Base-by-base conservation (phyloP, 2,888 invertebrate species). In the Cotesia congregata region DNA sequence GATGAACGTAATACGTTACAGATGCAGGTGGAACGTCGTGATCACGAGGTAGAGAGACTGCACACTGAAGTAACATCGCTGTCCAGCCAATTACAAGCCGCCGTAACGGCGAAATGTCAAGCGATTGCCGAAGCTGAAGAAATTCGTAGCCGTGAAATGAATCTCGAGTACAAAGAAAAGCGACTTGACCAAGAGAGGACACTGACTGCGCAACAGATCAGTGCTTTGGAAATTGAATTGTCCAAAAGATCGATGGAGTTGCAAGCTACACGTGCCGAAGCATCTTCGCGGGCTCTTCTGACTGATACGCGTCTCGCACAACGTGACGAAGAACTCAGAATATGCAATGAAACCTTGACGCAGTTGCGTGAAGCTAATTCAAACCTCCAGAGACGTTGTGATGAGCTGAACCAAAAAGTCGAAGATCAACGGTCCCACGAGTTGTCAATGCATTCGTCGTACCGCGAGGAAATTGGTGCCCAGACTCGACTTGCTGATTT, bases 401-500 rank as follows among this genome's bases (percentile, higher is more conserved):
- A 95, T 85, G 92, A 93, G 79, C 93, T 95, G 77, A 88, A 90
- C 1, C 91, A 92, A 79, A 91, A 91, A 86, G 90, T 87, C 83
- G 91, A 91, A 90, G 93, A 90, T 91, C 89, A 89, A 64, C 80
- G 89, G 30, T 85, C 83, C 4, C 88, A 88, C 17, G 89, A 89
- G 81, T 78, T 89, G 1, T 81, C 87, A 12, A 88, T 89, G 87
- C 87, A 89, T 75, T 80, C 87, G 41, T 93, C 92, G 90, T 96
- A 92, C 92, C 93, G 88, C 92, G 96, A 95, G 83, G 97, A 98
- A 91, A 90, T 98, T 17, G 93, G 94, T 78, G 95, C 97, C 2
- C 97, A 97, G 90, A 94, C 94, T 0, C 95, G 95, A 90, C 91
- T 98, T 75, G 94, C 95, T 1, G 94, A 95, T 81, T 90, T 97